Conservation (phyloP, 2,797 vertebrate genomes). For the Perodicticus potto region DNA sequence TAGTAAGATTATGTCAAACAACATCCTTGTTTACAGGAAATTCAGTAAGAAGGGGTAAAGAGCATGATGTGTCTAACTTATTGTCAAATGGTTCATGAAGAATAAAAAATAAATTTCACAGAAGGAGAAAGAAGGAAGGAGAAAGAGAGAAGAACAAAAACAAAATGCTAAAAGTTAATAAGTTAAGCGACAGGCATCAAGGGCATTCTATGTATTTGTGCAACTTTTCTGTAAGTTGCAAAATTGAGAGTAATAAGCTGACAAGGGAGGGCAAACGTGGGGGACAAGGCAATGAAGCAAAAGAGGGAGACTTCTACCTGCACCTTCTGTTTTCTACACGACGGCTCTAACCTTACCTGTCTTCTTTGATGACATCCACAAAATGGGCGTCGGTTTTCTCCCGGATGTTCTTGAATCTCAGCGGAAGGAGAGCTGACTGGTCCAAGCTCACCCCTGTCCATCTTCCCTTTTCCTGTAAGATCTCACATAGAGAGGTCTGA, state of each 20-base stretch:
- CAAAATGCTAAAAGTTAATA: background rate
- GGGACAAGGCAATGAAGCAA: background rate
- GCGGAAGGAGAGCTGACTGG: slow-evolving; percentile 95
- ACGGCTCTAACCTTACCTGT: slow-evolving; percentile 90
- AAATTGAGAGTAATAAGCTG: background rate
- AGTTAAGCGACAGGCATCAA: background rate
- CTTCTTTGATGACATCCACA: slow-evolving; percentile 98
- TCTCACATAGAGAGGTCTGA: slow-evolving; percentile 96
- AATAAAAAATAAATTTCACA: background rate
- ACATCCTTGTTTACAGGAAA: slow-evolving; percentile 28
- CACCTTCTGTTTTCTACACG: background rate
- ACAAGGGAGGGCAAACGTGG: background rate
- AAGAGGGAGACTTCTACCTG: background rate
- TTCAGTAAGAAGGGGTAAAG: background rate
- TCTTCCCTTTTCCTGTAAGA: slow-evolving; percentile 95
- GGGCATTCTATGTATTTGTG: background rate
- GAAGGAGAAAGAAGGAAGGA: background rate
- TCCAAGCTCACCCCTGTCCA: slow-evolving; percentile 93
- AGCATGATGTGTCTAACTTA: background rate
- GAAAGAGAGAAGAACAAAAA: background rate
- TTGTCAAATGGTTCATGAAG: background rate
- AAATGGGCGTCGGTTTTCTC: slow-evolving; percentile 98
- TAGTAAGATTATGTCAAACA: background rate
- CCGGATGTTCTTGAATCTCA: slow-evolving; percentile 95
- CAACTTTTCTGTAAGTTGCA: slow-evolving; percentile 34